Conservation (phyloP, 2,888 invertebrate species). For the Glyphotaelius pellucidus region DNA sequence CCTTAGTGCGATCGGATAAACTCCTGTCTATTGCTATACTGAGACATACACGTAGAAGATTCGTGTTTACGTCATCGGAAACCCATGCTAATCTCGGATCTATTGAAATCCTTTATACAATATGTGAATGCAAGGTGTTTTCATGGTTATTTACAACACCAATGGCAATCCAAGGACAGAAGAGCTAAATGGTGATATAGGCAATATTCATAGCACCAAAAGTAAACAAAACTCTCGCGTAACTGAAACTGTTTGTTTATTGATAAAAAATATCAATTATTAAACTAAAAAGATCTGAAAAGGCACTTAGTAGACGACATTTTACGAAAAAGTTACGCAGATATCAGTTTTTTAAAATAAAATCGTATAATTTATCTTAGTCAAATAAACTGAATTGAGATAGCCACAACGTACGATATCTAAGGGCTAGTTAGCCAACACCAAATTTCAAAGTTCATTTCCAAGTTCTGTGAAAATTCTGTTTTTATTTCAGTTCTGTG, state of each 20-base stretch:
- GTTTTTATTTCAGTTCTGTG: no score
- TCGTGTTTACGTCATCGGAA: not conserved
- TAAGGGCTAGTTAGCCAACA: no score
- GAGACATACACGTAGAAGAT: not conserved
- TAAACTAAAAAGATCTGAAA: not conserved
- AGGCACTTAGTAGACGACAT: not conserved
- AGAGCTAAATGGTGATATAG: not conserved
- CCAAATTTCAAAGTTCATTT: no score
- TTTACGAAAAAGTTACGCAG: no score
- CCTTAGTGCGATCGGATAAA: not conserved
- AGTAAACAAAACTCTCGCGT: not conserved
- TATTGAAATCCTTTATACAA: not conserved
- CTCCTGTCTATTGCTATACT: not conserved
- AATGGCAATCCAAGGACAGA: not conserved
- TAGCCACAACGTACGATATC: no score
- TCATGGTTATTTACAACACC: not conserved
- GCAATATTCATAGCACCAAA: not conserved
- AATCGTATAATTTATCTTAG: no score
- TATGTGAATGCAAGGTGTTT: not conserved
- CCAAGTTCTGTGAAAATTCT: no score
- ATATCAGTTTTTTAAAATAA: no score
- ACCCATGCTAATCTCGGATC: not conserved
- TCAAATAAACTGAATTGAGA: no score
- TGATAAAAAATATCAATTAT: not conserved
- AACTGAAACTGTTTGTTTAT: not conserved